Percentiles rank a stretch among this genome's conserved stretches.
Conservation (phyloP, 1,140 invertebrate genomes). For the Rhyacophila brunnea region DNA sequence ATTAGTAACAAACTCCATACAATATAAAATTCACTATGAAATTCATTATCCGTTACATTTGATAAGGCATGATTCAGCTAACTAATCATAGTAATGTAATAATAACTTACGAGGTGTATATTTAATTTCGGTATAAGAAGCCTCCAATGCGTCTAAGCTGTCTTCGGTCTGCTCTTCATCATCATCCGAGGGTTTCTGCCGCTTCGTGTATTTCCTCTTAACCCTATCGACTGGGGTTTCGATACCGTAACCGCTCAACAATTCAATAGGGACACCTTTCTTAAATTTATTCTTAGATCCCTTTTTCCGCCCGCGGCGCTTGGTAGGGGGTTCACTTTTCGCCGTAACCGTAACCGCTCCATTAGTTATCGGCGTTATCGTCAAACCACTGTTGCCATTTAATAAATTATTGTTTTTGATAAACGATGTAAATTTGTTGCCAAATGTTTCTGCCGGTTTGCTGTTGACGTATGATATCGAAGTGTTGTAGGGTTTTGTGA, state of each 20-base stretch:
- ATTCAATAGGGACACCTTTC: slow-evolving; percentile 12
- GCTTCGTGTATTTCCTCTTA: slow-evolving; percentile 22
- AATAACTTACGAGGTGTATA: neutral
- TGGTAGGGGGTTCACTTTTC: neutral
- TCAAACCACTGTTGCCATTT: neutral
- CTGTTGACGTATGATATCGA: no score
- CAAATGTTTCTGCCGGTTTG: no score
- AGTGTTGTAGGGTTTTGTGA: slow-evolving; percentile 4
- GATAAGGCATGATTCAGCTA: no score
- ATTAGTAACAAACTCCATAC: no score
- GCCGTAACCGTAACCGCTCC: neutral
- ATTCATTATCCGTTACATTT: no score
- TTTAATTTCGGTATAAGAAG: neutral
- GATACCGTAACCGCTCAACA: neutral
- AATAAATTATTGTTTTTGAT: neutral
- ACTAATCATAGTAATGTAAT: no score
- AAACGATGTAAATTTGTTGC: no score
- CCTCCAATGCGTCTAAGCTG: no score
- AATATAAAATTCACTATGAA: no score
- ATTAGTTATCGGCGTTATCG: no score
- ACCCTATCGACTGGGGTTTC: slow-evolving; percentile 1
- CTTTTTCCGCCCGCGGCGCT: slow-evolving; percentile 18
- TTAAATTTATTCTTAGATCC: slow-evolving; percentile 25
- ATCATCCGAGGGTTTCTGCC: neutral
- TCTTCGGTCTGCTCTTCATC: no score